Evolutionary conservation across 1,140 invertebrate species (phyloP), one percentile per base, ranked within the genome.

Genomic region (Metaphire vulgaris): DNA sequence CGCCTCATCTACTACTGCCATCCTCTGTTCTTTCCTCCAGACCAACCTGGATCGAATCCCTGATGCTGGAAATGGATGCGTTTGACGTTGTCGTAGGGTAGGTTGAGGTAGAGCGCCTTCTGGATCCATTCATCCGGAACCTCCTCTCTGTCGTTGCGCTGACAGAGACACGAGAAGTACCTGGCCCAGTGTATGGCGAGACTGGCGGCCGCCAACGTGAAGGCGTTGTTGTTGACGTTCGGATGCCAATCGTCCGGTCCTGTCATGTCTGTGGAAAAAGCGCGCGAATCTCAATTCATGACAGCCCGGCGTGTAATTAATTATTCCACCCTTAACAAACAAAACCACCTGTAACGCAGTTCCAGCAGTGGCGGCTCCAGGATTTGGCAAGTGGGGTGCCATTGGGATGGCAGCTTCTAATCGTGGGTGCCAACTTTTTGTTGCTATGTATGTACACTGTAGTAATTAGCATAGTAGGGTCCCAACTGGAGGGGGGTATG

Each of bases 121-220:
- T 75, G 73, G 16, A 78, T 65, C 72, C 72, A 75, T 33, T 78
- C 77, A 30, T 78, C 77, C 0, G 77, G 77, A 14, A 78, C 77
- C 31, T 78, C 77, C 1, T 78, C 77, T 33, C 77, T 68, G 29
- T 78, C 77, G 29, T 71, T 78, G 2, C 77, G 33, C 28, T 78
- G 66, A 64, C 77, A 78, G 67, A 75, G 31, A 41, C 77, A 78
- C 12, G 77, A 64, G n/a, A 78, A 31, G 69, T 78, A 78, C 29
- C 77, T 26, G 67, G 73, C 77, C 30, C 33, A 78, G 66, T 78
- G 77, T n/a, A 78, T 78, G 26, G 77, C 67, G 12, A 78, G 77
- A 33, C 33, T 64, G 2, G 72, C 56, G 16, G 33, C 56, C 31
- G 34, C 69, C 16, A 70, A 29, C 26, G 72, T 74, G 68, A 77